Evolutionary conservation across 2,797 vertebrate species (phyloP).

Genomic region (Phataginus tricuspis): DNA sequence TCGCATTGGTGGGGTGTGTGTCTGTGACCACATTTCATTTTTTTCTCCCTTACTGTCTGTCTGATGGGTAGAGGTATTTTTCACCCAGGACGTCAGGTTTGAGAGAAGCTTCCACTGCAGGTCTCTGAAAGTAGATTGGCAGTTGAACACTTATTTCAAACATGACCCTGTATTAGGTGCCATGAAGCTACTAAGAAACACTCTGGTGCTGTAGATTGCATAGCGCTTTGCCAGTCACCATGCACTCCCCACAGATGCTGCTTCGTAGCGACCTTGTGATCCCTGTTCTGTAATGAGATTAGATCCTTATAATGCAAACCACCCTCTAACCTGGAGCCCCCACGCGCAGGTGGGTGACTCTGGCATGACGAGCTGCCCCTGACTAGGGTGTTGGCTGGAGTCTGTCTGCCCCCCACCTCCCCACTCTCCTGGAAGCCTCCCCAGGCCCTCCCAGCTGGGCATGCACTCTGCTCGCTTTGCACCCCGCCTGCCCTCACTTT

Average conservation of each 20-base stretch:
- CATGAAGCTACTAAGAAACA: not conserved
- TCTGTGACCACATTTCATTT: not conserved
- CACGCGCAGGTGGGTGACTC: accelerated
- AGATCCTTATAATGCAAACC: not conserved
- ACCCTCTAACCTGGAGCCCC: too few relatives aligned
- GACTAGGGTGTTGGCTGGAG: not conserved
- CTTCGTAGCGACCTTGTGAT: not conserved
- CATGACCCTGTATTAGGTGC: not conserved
- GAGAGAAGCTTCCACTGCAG: not conserved
- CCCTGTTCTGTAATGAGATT: not conserved
- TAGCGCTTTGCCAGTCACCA: not conserved
- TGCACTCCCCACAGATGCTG: not conserved
- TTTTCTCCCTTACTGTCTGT: accelerated
- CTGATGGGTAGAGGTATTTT: not conserved
- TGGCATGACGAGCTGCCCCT: not conserved
- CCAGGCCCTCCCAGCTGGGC: not conserved
- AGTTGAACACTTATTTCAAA: not conserved
- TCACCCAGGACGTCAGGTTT: not conserved
- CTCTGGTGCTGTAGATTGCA: not conserved
- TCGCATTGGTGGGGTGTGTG: not conserved
- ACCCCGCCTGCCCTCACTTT: not conserved
- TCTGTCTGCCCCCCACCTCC: not conserved
- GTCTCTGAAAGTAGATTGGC: constrained; percentile 60
- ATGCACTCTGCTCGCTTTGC: too few relatives aligned
- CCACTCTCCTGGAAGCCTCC: not conserved